These are phyloP conservation scores for Gracilinanus agilis DNA, from an alignment of 2,113 vertebrate species.

Conservation along the genomic window DNA sequence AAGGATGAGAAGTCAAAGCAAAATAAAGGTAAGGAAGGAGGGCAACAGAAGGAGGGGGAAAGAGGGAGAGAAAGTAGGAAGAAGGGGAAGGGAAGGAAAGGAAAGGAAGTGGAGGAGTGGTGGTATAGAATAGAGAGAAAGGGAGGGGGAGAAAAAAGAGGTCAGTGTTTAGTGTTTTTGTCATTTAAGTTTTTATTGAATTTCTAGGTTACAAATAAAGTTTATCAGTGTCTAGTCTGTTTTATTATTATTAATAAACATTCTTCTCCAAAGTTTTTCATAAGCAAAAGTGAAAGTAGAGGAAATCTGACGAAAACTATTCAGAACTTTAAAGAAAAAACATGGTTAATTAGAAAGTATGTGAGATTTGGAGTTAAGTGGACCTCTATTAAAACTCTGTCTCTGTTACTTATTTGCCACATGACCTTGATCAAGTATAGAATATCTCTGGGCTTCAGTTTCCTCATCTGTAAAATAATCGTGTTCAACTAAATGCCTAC, in stretches of 20 bases:
- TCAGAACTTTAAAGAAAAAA: conserved; percentile 23
- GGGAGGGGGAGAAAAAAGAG: neutral
- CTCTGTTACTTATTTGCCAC: neutral
- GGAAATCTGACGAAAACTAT: conserved; percentile 14
- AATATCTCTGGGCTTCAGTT: neutral
- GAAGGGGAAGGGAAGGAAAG: neutral
- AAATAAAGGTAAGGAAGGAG: neutral
- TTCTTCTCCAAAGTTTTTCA: neutral
- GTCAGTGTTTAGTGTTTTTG: conserved; percentile 4
- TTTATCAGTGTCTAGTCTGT: neutral
- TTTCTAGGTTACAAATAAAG: conserved; percentile 40
- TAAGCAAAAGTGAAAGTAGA: neutral
- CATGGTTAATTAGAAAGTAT: neutral
- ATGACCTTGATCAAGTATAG: neutral
- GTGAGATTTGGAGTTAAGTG: neutral
- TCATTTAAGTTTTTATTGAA: conserved; percentile 11
- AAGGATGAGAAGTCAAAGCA: neutral
- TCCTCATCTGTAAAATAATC: neutral
- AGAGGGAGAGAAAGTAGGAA: neutral
- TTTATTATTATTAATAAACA: conserved; percentile 36
- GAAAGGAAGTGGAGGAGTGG: neutral
- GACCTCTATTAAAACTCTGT: neutral
- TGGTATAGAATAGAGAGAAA: too few species aligned
- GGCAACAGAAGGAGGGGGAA: neutral
- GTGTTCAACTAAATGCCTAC: neutral